Conservation (phyloP, 2,888 invertebrate genomes). For the Apodemia duryi region DNA sequence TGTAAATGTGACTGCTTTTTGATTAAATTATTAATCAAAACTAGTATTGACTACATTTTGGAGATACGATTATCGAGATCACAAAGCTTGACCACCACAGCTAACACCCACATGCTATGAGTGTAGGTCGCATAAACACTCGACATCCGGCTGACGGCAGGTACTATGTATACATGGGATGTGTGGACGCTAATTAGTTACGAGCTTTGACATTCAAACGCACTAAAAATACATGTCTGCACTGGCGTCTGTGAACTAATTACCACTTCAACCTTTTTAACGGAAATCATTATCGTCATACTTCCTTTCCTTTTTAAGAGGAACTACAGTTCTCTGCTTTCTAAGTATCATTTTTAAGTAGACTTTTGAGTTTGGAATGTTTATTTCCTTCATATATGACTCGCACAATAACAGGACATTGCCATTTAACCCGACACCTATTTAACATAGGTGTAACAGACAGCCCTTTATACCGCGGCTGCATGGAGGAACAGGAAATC, state of each 20-base stretch:
- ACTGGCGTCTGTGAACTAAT: conserved; percentile 12
- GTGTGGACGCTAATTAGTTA: conserved; percentile 18
- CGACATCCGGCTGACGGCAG: conserved; percentile 58
- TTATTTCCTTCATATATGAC: too few relatives aligned
- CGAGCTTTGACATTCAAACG: conserved; percentile 19
- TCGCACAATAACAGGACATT: too few relatives aligned
- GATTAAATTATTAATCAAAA: too few relatives aligned
- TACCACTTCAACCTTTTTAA: conserved; percentile 10
- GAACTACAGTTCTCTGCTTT: background rate
- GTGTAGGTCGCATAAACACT: conserved; percentile 62
- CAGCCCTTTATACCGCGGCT: too few relatives aligned
- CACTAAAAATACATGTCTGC: conserved; percentile 7
- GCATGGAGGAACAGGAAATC: too few relatives aligned
- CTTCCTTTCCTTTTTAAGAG: background rate
- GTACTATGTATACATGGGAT: conserved; percentile 16
- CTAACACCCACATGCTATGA: conserved; percentile 56
- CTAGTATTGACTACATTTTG: conserved; percentile 1
- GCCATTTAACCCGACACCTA: too few relatives aligned
- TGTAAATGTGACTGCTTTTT: too few relatives aligned
- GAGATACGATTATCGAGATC: conserved; percentile 5
- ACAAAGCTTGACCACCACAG: background rate
- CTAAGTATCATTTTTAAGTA: background rate
- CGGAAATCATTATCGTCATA: background rate
- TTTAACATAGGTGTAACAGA: too few relatives aligned
- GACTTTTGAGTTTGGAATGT: too few relatives aligned